Evolutionary conservation across 2,888 invertebrate genomes (phyloP).

Genomic region (Cylindroiulus punctatus): DNA sequence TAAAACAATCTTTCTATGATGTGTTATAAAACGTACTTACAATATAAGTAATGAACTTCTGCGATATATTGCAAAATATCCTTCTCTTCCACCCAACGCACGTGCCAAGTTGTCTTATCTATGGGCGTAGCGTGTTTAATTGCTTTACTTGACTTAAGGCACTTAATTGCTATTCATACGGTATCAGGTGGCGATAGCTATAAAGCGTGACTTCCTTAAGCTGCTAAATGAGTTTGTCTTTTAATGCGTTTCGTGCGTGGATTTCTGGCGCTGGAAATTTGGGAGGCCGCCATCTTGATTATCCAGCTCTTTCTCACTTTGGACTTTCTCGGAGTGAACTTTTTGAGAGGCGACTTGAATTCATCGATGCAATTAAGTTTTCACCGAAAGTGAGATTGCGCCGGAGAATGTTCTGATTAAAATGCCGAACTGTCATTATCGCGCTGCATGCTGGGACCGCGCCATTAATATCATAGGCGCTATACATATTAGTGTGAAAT

Average conservation of each 20-base stretch:
- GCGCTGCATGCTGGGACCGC: not conserved
- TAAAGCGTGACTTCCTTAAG: too few relatives aligned
- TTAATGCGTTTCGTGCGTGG: not conserved
- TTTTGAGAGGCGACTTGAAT: not conserved
- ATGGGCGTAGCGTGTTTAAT: too few relatives aligned
- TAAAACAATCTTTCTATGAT: too few relatives aligned
- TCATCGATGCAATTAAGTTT: slow-evolving; percentile 35
- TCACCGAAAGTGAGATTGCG: slow-evolving; percentile 12
- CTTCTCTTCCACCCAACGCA: too few relatives aligned
- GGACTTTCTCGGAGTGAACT: not conserved
- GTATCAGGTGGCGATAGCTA: too few relatives aligned
- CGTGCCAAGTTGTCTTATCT: too few relatives aligned
- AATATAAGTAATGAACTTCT: too few relatives aligned
- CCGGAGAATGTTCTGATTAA: not conserved
- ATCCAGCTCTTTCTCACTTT: not conserved
- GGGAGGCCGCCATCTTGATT: not conserved
- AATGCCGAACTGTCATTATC: slow-evolving; percentile 41
- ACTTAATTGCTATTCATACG: too few relatives aligned
- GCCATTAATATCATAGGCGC: not conserved
- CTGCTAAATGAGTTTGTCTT: too few relatives aligned
- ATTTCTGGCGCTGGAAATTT: not conserved
- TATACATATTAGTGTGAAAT: slow-evolving; percentile 9
- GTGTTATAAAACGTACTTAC: too few relatives aligned
- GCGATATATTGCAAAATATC: too few relatives aligned
- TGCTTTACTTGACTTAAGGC: too few relatives aligned